Conservation (phyloP, 2,888 invertebrate species). For the Erebia ligea region DNA sequence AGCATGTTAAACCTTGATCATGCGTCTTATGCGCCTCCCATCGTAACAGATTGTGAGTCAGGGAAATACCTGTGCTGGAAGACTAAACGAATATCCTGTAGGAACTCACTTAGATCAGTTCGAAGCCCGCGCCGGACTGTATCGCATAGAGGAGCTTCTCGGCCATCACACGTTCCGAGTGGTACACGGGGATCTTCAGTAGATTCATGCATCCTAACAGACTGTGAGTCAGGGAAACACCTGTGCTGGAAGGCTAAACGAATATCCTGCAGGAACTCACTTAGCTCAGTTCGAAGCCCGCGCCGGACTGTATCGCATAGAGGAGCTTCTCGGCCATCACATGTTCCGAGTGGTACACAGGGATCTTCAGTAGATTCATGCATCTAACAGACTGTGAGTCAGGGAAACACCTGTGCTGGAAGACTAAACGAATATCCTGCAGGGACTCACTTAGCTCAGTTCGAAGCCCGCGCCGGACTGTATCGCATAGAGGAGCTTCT, state of each 20-base stretch:
- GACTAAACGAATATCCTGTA: not conserved
- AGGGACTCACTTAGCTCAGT: slow-evolving; percentile 85
- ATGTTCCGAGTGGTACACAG: slow-evolving; percentile 92
- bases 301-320: slow-evolving; percentile 97
- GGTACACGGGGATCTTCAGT: slow-evolving; percentile 96
- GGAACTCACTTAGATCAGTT: slow-evolving; percentile 87
- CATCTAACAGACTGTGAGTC: too few relatives aligned
- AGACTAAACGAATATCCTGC: not conserved
- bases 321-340: slow-evolving; percentile 91
- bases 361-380: slow-evolving; percentile 98
- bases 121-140: slow-evolving; percentile 97
- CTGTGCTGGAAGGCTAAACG: not conserved
- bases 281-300: slow-evolving; percentile 97
- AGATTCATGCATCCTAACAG: slow-evolving; percentile 83
- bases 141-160: slow-evolving; percentile 96
- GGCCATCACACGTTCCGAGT: slow-evolving; percentile 88
- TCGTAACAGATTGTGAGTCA: too few relatives aligned
- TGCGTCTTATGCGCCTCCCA: too few relatives aligned
- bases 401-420: too few relatives aligned
- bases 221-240: too few relatives aligned
- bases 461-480: slow-evolving; percentile 98
- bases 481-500: slow-evolving; percentile 95
- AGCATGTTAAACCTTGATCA: too few relatives aligned
- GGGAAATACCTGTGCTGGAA: too few relatives aligned
- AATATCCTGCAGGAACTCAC: slow-evolving; percentile 22